Conservation (phyloP, 1,140 invertebrate species). For the Megathymus violae region DNA sequence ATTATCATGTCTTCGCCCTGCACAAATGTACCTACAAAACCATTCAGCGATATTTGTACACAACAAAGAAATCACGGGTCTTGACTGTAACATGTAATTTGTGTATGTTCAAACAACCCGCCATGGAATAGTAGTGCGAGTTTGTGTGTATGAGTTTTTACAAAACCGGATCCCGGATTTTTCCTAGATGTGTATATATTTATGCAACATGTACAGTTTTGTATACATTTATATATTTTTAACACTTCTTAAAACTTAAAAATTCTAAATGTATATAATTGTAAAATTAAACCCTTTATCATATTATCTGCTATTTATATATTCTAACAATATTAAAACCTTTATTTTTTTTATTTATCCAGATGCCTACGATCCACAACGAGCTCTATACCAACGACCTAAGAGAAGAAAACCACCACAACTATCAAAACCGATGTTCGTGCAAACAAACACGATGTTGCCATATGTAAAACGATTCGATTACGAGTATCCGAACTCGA, state of each 20-base stretch:
- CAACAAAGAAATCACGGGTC: too few species aligned
- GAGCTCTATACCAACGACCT: slow-evolving; percentile 62
- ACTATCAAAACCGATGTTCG: slow-evolving; percentile 72
- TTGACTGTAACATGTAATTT: too few species aligned
- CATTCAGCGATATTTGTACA: too few species aligned
- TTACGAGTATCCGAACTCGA: slow-evolving; percentile 58
- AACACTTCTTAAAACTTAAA: neutral
- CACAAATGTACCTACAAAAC: too few species aligned
- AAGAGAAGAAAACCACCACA: slow-evolving; percentile 46
- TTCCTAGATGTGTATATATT: too few species aligned
- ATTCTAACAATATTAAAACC: slow-evolving; percentile 32
- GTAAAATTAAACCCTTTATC: neutral
- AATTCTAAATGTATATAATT: neutral
- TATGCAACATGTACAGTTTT: too few species aligned
- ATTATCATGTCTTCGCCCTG: too few species aligned
- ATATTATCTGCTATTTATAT: neutral
- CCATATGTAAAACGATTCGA: slow-evolving; percentile 57
- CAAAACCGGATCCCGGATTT: too few species aligned
- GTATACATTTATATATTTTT: too few species aligned
- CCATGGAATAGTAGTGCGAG: too few species aligned
- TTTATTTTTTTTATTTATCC: slow-evolving; percentile 64
- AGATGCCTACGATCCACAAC: slow-evolving; percentile 79
- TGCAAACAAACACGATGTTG: slow-evolving; percentile 68
- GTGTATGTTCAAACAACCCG: too few species aligned
- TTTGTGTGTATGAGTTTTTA: too few species aligned